Base-by-base conservation (phyloP, 37 sponge, comb jelly and placozoan genomes). In the Aplysina aerophoba region DNA sequence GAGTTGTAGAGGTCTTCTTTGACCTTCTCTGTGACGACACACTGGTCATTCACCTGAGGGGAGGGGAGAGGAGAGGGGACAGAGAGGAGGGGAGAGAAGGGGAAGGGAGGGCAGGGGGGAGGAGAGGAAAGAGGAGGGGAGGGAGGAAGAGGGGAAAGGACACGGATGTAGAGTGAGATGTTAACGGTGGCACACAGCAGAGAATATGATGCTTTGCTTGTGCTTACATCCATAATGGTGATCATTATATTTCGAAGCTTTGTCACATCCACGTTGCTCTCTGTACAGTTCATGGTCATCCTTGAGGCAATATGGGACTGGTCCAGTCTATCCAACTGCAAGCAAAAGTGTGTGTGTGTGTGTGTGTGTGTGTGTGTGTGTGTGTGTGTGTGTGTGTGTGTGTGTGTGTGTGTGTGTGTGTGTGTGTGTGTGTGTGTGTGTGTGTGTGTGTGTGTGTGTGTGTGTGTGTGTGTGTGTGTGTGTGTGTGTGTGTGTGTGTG, bases 1-100 rank as follows among this genome's bases (percentile, higher is more conserved):
- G 95, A 96, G 79, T 98, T 98, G 85, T 96, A 94, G 91, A 98
- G 83, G 68, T 98, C 97, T 21, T 96, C 97, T 64, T 98, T 97
- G 53, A 75, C 78, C 25, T 75, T 75, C n/a, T 75, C 22, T 20
- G 86, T 86, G 20, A 89, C 66, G 19, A 87, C 90, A 80, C 66
- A 62, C 25, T 97, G 92, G 87, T 97, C 98, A 89, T 95, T 95
- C 22, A 96, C 96, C 96, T 96, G 3, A 44, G 50, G 50, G 50
- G 8, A 44, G 50, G 3, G 50, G 50, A 44, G 8, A 8, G 50
- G 8, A 8, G 50, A 44, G 50, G 8, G 31, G 30, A n/a, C n/a
- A n/a, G n/a, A n/a, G n/a, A 65, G 31, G 8, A 8, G 8, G 3
- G 50, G 8, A 44, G 3, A 8, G 50, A 8, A 44, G 50, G 3